Evolutionary conservation across 2,113 vertebrate genomes (phyloP).

Genomic region (Calcarius ornatus): DNA sequence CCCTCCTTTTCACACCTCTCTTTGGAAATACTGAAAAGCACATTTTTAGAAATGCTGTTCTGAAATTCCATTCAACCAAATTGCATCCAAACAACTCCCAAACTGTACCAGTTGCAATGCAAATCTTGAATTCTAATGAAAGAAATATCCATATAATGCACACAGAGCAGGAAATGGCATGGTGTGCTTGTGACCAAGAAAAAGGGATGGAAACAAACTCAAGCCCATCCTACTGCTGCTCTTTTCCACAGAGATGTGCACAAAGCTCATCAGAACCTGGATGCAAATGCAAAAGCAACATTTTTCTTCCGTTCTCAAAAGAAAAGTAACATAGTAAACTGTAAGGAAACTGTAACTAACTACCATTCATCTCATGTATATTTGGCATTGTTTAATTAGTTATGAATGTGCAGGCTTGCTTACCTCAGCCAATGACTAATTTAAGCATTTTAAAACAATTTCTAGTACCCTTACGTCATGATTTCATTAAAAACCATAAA

Average conservation of each 20-base stretch:
- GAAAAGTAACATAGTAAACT: neutral
- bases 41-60: neutral
- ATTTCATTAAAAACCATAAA: neutral
- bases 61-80: neutral
- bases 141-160: neutral
- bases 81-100: neutral
- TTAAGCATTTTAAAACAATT: neutral
- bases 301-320: neutral
- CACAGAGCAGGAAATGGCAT: neutral
- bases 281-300: rapidly evolving
- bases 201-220: neutral
- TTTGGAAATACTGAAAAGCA: neutral
- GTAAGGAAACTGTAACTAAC: neutral
- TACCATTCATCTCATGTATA: neutral
- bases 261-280: neutral
- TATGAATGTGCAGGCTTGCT: neutral
- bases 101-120: neutral
- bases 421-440: neutral
- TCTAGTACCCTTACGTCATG: neutral
- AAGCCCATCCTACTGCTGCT: neutral
- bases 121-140: neutral
- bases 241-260: neutral
- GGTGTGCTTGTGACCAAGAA: neutral
- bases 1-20: neutral
- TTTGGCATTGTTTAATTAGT: neutral